Evolutionary conservation across 2,888 invertebrate genomes (phyloP).

Genomic region (Emmelina monodactyla): DNA sequence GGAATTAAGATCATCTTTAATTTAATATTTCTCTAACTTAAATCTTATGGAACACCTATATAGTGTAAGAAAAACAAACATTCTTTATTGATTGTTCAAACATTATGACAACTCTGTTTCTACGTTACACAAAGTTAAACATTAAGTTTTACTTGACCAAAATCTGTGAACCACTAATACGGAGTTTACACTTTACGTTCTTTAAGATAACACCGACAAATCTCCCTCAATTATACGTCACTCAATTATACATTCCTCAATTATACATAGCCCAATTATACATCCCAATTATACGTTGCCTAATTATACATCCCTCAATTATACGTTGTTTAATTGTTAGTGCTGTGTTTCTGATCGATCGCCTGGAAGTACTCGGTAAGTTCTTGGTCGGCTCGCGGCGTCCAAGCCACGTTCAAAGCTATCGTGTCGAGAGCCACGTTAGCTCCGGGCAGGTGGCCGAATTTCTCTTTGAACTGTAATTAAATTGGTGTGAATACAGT

Average conservation of each 20-base stretch:
- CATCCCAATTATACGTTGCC: no score
- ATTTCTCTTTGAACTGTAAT: constrained; percentile 68
- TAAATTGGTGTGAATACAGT: constrained; percentile 3
- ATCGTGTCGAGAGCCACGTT: constrained; percentile 81
- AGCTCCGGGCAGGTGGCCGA: constrained; percentile 65
- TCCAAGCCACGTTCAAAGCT: constrained; percentile 84
- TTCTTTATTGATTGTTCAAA: no score
- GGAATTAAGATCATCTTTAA: no score
- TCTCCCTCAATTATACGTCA: no score
- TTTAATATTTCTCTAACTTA: no score
- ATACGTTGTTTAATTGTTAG: not conserved
- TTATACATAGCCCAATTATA: not conserved
- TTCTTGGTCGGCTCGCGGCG: constrained; percentile 66
- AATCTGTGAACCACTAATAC: no score
- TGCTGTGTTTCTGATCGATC: constrained; percentile 9
- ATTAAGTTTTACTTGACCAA: no score
- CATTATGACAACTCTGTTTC: no score
- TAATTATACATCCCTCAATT: not conserved
- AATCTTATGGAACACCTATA: no score
- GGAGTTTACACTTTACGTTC: no score
- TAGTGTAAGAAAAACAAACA: no score
- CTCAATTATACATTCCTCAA: not conserved
- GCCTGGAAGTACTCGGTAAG: constrained; percentile 38
- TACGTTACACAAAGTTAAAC: no score
- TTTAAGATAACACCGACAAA: not conserved